Percentiles rank a stretch among this genome's conserved stretches.
These are phyloP conservation scores for Labeo catla DNA, from an alignment of 2,113 vertebrate genomes.

Conservation along the genomic window DNA sequence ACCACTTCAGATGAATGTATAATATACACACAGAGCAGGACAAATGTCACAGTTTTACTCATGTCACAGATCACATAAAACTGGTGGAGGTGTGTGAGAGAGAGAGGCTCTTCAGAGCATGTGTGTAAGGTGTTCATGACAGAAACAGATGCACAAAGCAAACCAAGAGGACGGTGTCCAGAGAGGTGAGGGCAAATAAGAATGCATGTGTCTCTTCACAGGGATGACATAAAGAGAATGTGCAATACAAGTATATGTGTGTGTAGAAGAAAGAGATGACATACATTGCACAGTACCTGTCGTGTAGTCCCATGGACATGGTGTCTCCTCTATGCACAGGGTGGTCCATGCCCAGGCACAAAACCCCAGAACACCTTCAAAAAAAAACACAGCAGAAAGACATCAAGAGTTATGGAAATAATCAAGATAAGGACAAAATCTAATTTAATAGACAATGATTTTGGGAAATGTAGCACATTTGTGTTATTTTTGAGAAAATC, in stretches of 20 bases:
- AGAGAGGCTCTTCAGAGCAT: background rate
- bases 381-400: slow-evolving; percentile 52
- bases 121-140: background rate
- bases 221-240: background rate
- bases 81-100: too few relatives aligned
- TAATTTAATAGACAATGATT: background rate
- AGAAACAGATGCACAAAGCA: background rate
- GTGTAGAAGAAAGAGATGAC: slow-evolving; percentile 45
- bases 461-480: too few relatives aligned
- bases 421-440: background rate
- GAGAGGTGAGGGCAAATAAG: background rate
- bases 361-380: slow-evolving; percentile 69
- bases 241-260: background rate
- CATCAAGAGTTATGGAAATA: background rate
- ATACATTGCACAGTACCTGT: slow-evolving; percentile 78
- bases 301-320: slow-evolving; percentile 80
- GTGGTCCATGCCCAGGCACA: slow-evolving; percentile 81
- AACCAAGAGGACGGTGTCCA: background rate
- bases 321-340: slow-evolving; percentile 85
- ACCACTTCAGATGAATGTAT: background rate
- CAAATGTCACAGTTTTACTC: background rate
- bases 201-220: background rate
- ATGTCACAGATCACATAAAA: background rate
- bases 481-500: too few relatives aligned
- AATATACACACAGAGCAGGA: background rate